Base-by-base conservation (phyloP, 1,140 invertebrate species). In the Diabrotica undecimpunctata region DNA sequence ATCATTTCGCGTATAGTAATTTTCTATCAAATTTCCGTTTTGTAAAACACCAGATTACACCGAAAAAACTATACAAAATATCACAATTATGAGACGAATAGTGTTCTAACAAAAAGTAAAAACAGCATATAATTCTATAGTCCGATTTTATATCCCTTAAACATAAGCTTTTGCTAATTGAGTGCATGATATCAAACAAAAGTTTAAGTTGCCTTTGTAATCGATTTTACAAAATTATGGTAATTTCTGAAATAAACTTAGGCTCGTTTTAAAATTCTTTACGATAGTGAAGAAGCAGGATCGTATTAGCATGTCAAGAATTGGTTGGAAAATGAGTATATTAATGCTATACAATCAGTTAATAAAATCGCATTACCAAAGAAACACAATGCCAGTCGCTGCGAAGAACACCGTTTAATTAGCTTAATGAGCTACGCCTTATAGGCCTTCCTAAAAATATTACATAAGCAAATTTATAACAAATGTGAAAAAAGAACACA, bases 161-260 rank as follows among this genome's bases (percentile, higher is more conserved):
- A 70, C 63, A 72, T 60, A 71, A 62, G 69, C 65, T 69, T 66
- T 66, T 65, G 66, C 67, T 72, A 72, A 72, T 72, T 70, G 69
- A 66, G 70, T 69, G 64, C 67, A 67, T 64, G 69, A 67, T 70
- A 72, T 68, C 68, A 69, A 72, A 70, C 67, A 72, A 25, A 25
- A 25, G 25, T 25, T 66, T 63, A 65, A 66, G 64, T 61, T 70
- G 66, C 61, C 62, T 70, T 72, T 72, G 67, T 71, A 74, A 74
- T 74, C 72, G 72, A 74, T 74, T 74, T 74, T 68, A 53, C 66
- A 37, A 74, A 74, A 74, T 74, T 74, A 74, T 74, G 72, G 72
- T 74, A 72, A 74, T 74, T 72, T 74, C 51, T 62, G 64, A 66
- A 68, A 67, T 70, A 72, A 72, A 70, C 70, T 67, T 71, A 62